Percentiles rank a stretch among this genome's conserved stretches.
These are phyloP conservation scores for Dendrocopos noguchii DNA, from an alignment of 2,113 vertebrate genomes.

Conservation along the genomic window DNA sequence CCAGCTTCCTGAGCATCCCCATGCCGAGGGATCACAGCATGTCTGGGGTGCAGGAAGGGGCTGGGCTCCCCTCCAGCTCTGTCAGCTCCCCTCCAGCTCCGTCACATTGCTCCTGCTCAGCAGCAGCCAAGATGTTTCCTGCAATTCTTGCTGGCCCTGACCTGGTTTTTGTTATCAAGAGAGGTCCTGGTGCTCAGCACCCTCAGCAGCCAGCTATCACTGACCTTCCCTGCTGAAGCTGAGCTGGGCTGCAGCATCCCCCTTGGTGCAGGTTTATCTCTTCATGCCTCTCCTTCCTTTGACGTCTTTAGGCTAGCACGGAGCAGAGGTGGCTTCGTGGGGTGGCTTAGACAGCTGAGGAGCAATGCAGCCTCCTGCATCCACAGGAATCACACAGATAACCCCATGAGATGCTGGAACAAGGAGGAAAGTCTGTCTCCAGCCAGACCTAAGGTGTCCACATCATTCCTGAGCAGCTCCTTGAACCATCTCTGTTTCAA, in stretches of 20 bases:
- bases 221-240: not conserved
- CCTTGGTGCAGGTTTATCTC: constrained; percentile 39
- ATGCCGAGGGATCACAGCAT: accelerated
- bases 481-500: accelerated
- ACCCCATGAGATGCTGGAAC: not conserved
- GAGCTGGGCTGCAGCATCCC: not conserved
- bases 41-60: not conserved
- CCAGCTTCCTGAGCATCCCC: constrained; percentile 41
- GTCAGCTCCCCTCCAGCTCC: not conserved
- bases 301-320: constrained; percentile 36
- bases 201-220: not conserved
- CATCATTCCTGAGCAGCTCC: not conserved
- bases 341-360: not conserved
- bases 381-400: constrained; percentile 24
- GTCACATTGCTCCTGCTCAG: not conserved
- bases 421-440: not conserved
- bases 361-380: not conserved
- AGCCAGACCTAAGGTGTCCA: not conserved
- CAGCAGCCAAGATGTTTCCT: constrained; percentile 70
- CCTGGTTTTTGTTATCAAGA: constrained; percentile 32
- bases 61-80: not conserved
- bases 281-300: constrained; percentile 61
- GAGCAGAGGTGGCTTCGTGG: constrained; percentile 51
- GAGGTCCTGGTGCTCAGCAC: not conserved
- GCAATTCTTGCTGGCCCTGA: constrained; percentile 65